Evolutionary conservation across 37 sponge, comb jelly and placozoan species (phyloP), one percentile per base, ranked within the genome.

Genomic region (Beroe ovata): DNA sequence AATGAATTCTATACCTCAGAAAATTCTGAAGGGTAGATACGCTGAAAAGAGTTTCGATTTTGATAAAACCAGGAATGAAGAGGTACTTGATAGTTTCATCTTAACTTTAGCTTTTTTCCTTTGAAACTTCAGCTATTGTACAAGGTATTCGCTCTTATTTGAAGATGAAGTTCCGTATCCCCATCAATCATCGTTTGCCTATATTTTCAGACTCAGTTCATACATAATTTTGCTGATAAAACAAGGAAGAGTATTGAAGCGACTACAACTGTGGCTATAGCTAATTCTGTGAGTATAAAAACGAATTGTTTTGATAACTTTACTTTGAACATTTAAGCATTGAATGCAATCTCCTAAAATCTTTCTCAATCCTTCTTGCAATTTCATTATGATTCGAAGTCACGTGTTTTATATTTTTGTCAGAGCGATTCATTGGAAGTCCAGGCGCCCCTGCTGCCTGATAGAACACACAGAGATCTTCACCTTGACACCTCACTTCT

Each of bases 401-500:
- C n/a, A n/a, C n/a, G n/a, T n/a, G n/a, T n/a, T n/a, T n/a, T n/a
- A n/a, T n/a, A n/a, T n/a, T n/a, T n/a, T n/a, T n/a, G n/a, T 47
- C 54, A 47, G 54, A 47, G 11, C 6, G 11, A 47, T 6, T 47
- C 6, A 16, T 47, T 47, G 54, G 54, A 47, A 47, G 54, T 16
- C 54, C 54, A 47, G 54, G 6, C 54, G 11, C 54, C 54, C 6
- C 33, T 77, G 21, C 38, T 33, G 0, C 84, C 84, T 1, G 84
- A 77, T 25, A 39, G 3, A 41, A 77, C 84, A 19, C 20, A 42
- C 54, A 11, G 84, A 41, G 84, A 77, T 25, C n/a, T 77, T 1
- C 42, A 1, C 6, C 84, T 77, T 4, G 84, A 77, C 84, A 36
- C 22, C 20, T 36, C 84, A 16, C n/a, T 77, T 3, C 84, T 77